A percentile compares a stretch with the other conserved stretches of the same genome.
Conservation (phyloP, 2,113 vertebrate species). For the Syngnathus floridae region DNA sequence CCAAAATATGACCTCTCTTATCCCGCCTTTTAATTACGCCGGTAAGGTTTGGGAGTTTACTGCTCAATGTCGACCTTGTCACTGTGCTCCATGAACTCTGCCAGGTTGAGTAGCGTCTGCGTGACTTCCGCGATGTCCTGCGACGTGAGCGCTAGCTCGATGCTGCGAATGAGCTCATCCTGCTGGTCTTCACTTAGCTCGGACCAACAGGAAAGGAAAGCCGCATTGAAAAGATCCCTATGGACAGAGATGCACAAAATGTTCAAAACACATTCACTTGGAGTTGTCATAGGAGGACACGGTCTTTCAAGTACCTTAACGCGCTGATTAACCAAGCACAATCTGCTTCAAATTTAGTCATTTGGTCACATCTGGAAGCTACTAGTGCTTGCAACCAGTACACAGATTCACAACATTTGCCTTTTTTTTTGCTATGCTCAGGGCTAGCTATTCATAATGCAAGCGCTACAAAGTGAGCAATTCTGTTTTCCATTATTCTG, state of each 20-base stretch:
- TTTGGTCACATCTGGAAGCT: slow-evolving; percentile 20
- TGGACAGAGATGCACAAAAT: not conserved
- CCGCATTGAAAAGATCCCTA: slow-evolving; percentile 96
- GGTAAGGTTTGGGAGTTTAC: not conserved
- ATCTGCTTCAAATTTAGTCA: slow-evolving; percentile 19
- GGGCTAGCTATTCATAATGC: not conserved
- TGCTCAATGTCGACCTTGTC: slow-evolving; percentile 80
- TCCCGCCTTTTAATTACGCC: not conserved
- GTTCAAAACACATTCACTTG: not conserved
- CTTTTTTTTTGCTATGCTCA: not conserved
- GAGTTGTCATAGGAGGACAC: not conserved
- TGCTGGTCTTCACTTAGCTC: slow-evolving; percentile 97
- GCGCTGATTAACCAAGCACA: not conserved
- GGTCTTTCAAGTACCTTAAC: not conserved
- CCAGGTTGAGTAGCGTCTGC: slow-evolving; percentile 93
- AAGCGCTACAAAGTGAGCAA: not conserved
- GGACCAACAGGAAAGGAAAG: slow-evolving; percentile 98
- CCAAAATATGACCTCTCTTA: not conserved
- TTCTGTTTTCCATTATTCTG: not conserved
- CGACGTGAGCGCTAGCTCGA: slow-evolving; percentile 90
- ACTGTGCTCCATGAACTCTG: slow-evolving; percentile 99
- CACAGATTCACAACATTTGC: not conserved
- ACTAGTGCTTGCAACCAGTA: not conserved
- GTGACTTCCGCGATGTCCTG: slow-evolving; percentile 98
- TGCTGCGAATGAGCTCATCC: slow-evolving; percentile 95